phyloP scores from a whole-genome alignment of 1,140 invertebrate species.

The Diachasma alloeum region DNA sequence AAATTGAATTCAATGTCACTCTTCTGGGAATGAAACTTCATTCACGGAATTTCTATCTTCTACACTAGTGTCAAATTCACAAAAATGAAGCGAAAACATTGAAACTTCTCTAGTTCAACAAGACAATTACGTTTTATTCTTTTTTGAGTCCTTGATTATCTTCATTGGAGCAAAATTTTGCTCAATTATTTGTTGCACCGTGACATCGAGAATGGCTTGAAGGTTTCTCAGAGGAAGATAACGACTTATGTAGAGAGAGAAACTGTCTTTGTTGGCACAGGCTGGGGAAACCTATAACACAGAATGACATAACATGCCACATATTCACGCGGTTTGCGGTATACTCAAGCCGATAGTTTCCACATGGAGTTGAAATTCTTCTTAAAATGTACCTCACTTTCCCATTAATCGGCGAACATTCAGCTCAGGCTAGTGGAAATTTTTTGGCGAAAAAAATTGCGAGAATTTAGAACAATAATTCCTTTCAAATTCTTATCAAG shows the following conservation, averaged over 20 bases:
- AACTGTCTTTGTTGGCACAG: background rate
- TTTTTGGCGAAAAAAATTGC: too few species aligned
- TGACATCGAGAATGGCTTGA: background rate
- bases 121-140: background rate
- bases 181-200: background rate
- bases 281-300: background rate
- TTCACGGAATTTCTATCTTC: too few species aligned
- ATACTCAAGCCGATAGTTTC: background rate
- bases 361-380: background rate
- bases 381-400: background rate
- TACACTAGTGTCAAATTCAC: too few species aligned
- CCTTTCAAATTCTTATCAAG: too few species aligned
- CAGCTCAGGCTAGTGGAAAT: background rate
- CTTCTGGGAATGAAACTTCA: too few species aligned
- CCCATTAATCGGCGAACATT: background rate
- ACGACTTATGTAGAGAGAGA: background rate
- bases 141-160: background rate
- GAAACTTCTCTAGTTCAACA: too few species aligned
- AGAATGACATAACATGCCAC: background rate
- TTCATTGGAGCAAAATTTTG: background rate
- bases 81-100: too few species aligned
- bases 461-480: too few species aligned
- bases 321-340: conserved; percentile 2
- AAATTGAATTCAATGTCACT: too few species aligned
- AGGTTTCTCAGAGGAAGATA: background rate